A percentile compares a stretch with the other conserved stretches of the same genome.
Evolutionary conservation across 53 echinoderm and acorn worm genomes (phyloP).

Genomic region (Luidia sarsii): DNA sequence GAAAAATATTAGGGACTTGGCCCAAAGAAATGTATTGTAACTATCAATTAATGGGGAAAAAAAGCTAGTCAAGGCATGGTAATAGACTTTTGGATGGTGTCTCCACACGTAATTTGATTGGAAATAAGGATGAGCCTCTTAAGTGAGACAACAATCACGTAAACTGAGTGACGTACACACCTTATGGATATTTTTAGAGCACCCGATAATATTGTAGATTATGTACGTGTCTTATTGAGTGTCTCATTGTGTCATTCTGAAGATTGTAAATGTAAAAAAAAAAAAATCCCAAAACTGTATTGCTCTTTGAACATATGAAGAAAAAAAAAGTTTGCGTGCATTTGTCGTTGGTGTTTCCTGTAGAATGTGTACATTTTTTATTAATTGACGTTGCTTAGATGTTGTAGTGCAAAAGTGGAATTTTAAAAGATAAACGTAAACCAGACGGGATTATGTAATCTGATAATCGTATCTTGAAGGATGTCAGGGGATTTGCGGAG

Average conservation of each 20-base stretch:
- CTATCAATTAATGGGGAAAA: too few relatives aligned
- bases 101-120: too few relatives aligned
- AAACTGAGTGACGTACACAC: slow-evolving; percentile 24
- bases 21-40: background rate
- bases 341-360: slow-evolving; percentile 35
- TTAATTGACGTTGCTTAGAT: slow-evolving; percentile 34
- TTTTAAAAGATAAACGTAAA: background rate
- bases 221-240: slow-evolving; percentile 30
- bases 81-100: too few relatives aligned
- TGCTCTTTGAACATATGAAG: slow-evolving; percentile 50
- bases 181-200: slow-evolving; percentile 31
- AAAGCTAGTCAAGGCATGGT: too few relatives aligned
- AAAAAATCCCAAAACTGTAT: too few relatives aligned
- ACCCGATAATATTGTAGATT: slow-evolving; percentile 41
- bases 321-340: background rate
- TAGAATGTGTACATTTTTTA: slow-evolving; percentile 57
- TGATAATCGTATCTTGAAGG: too few relatives aligned
- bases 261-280: slow-evolving; percentile 58
- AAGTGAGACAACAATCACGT: too few relatives aligned
- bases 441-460: too few relatives aligned
- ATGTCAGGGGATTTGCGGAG: too few relatives aligned
- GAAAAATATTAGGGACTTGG: background rate
- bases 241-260: slow-evolving; percentile 48
- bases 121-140: too few relatives aligned
- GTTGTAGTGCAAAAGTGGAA: slow-evolving; percentile 33